phyloP scores from a whole-genome alignment of 2,113 vertebrate genomes.

The Siniperca knerii region DNA sequence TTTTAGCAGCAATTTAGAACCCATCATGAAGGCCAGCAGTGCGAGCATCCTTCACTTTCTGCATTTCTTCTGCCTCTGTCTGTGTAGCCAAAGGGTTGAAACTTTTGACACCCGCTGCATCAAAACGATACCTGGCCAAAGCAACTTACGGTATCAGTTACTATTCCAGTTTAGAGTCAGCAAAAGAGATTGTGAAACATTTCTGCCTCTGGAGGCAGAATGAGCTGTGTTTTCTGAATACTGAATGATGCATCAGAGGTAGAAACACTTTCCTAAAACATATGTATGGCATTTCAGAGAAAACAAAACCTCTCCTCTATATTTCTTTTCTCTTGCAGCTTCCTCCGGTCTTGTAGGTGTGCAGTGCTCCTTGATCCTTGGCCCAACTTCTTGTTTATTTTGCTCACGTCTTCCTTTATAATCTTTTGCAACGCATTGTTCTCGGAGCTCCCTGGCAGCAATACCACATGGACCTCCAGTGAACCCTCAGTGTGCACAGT shows the following conservation, averaged over 20 bases:
- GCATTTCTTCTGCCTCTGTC: neutral
- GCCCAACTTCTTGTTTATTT: conserved; percentile 28
- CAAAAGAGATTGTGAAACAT: conserved; percentile 44
- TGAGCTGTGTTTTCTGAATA: conserved; percentile 35
- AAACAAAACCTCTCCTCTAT: neutral
- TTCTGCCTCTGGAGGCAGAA: conserved; percentile 53
- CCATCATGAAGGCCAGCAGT: neutral
- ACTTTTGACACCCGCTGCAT: conserved; percentile 4
- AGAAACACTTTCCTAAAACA: conserved; percentile 45
- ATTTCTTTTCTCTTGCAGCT: conserved; percentile 25
- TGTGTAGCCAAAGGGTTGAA: neutral
- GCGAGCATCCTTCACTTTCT: neutral
- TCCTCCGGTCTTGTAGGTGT: conserved; percentile 57
- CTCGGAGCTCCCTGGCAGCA: conserved; percentile 50
- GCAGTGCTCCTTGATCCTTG: conserved; percentile 49
- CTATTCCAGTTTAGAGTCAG: conserved; percentile 47
- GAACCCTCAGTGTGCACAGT: conserved; percentile 36
- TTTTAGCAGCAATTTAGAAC: neutral
- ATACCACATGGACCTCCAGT: conserved; percentile 37
- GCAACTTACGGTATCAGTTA: conserved; percentile 13
- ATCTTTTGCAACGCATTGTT: conserved; percentile 40
- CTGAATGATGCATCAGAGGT: conserved; percentile 45
- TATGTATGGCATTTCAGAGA: conserved; percentile 37
- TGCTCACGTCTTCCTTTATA: conserved; percentile 34
- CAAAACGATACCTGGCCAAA: conserved; percentile 15